phyloP scores from a whole-genome alignment of 2,888 invertebrate genomes.

The Alentia gelatinosa region DNA sequence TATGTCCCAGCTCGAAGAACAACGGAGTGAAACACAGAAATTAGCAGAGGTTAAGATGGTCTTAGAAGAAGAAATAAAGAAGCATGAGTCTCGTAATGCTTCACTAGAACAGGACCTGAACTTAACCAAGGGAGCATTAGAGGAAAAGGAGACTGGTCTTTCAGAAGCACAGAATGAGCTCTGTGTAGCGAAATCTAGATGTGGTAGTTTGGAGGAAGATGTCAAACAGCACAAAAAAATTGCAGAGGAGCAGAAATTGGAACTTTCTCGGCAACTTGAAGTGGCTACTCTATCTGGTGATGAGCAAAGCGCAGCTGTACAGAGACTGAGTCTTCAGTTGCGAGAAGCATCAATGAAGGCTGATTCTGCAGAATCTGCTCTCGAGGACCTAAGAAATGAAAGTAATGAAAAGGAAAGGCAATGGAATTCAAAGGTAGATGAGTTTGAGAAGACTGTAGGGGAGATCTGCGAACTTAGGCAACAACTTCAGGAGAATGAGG shows the following conservation, averaged over 20 bases:
- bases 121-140: neutral
- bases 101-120: neutral
- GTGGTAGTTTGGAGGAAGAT: neutral
- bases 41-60: neutral
- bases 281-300: slow-evolving; percentile 20
- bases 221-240: neutral
- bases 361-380: neutral
- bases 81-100: neutral
- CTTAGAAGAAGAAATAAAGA: neutral
- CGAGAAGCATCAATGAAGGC: neutral
- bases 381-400: neutral
- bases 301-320: neutral
- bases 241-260: neutral
- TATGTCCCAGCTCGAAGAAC: neutral
- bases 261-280: neutral
- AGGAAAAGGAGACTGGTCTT: neutral
- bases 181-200: neutral
- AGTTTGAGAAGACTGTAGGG: slow-evolving; percentile 13
- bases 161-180: neutral
- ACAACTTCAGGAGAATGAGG: slow-evolving; percentile 28
- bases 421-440: neutral
- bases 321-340: neutral
- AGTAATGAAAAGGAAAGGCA: neutral
- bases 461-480: neutral
- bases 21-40: neutral